Evolutionary conservation across 2,888 invertebrate species (phyloP).

Genomic region (Drosophila anomelani): DNA sequence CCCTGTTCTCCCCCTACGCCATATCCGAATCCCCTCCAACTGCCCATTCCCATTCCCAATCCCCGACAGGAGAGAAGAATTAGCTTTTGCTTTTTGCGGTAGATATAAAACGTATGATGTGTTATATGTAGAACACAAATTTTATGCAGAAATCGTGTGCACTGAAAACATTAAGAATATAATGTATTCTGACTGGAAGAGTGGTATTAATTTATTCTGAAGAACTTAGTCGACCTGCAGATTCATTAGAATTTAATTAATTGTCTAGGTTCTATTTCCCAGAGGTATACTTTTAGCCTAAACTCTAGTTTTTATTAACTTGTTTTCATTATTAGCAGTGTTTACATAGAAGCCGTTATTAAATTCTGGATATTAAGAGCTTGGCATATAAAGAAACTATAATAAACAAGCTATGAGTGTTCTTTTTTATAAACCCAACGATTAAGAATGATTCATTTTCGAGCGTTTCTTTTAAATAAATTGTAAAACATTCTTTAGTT

Average conservation of each 20-base stretch:
- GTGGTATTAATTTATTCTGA: not conserved
- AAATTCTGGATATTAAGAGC: too few relatives aligned
- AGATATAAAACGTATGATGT: constrained; percentile 49
- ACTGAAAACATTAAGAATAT: not conserved
- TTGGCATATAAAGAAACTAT: not conserved
- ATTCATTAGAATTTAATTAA: not conserved
- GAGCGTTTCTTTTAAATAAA: not conserved
- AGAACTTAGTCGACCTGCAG: not conserved
- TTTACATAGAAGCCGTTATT: not conserved
- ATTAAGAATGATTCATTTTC: not conserved
- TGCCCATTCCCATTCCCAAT: constrained; percentile 1
- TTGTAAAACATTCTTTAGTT: too few relatives aligned
- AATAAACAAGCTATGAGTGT: not conserved
- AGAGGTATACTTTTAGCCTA: not conserved
- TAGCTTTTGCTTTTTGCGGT: constrained; percentile 67
- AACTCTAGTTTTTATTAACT: not conserved
- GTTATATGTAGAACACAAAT: constrained; percentile 18
- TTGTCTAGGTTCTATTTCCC: not conserved
- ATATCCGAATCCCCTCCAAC: constrained; percentile 30
- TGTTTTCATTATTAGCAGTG: not conserved
- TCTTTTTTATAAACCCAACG: not conserved
- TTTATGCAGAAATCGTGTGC: not conserved
- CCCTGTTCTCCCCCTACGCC: not conserved
- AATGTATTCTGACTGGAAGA: not conserved
- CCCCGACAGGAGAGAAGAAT: constrained; percentile 66